phyloP scores from a whole-genome alignment of 2,888 invertebrate species.

The Kryphioiulus occultus region DNA sequence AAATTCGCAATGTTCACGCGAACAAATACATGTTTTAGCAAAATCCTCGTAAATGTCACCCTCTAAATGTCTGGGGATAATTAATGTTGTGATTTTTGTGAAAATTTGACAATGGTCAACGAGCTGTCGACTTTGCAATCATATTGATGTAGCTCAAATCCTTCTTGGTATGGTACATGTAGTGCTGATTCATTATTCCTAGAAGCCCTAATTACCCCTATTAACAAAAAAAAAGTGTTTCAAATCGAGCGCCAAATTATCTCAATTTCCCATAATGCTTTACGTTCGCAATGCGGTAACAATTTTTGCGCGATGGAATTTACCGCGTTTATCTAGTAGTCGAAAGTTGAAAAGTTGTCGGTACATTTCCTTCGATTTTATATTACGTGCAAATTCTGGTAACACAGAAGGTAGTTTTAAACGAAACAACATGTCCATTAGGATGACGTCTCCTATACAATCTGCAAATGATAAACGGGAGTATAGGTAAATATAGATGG shows the following conservation, averaged over 20 bases:
- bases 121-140: no score
- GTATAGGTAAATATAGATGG: conserved; percentile 59
- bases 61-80: no score
- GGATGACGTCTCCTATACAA: conserved; percentile 49
- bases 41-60: no score
- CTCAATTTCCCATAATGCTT: neutral
- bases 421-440: neutral
- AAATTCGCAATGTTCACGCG: no score
- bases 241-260: neutral
- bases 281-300: neutral
- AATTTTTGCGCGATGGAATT: no score
- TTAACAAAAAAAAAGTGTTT: neutral
- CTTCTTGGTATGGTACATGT: no score
- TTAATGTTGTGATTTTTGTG: no score
- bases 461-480: conserved; percentile 52
- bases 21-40: no score
- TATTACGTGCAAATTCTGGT: neutral
- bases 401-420: neutral
- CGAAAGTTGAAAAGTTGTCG: neutral
- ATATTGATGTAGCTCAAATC: no score
- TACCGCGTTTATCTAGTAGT: neutral
- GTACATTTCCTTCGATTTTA: neutral
- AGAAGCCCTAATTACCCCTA: no score
- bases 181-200: no score
- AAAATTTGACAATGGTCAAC: no score